These are phyloP conservation scores for Platyscapa corneri DNA, from an alignment of 1,140 invertebrate species.

Conservation along the genomic window DNA sequence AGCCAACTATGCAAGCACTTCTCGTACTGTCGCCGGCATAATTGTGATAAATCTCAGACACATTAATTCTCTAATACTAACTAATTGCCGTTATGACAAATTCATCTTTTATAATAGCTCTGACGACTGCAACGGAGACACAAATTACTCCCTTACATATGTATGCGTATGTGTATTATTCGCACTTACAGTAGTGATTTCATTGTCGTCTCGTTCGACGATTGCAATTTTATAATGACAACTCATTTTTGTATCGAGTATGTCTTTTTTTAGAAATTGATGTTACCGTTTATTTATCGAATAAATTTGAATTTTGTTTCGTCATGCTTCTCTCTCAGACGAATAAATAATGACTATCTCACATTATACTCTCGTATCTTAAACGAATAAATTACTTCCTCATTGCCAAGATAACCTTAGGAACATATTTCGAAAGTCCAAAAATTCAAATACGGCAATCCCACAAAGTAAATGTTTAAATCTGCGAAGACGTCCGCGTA, in stretches of 20 bases:
- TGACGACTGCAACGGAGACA: neutral
- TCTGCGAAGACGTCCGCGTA: neutral
- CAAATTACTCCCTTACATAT: too few relatives aligned
- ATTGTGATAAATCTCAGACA: conserved; percentile 45
- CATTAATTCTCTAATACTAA: conserved; percentile 18
- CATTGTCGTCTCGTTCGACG: too few relatives aligned
- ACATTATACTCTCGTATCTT: neutral
- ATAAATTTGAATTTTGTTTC: neutral
- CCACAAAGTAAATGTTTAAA: neutral
- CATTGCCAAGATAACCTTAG: conserved; percentile 2
- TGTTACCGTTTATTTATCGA: neutral
- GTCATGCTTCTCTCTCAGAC: neutral
- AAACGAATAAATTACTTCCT: conserved; percentile 17
- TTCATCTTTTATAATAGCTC: conserved; percentile 25
- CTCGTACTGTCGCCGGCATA: conserved; percentile 16
- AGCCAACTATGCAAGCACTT: neutral
- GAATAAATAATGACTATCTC: conserved; percentile 1
- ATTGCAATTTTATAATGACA: neutral
- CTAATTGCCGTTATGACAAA: conserved; percentile 46
- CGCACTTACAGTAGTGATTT: too few relatives aligned
- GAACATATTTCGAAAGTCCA: conserved; percentile 1
- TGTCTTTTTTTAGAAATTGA: neutral
- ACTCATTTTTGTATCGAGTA: neutral
- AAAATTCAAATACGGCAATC: neutral
- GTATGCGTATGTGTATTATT: too few relatives aligned